These are phyloP conservation scores for Dendrocopos noguchii DNA, from an alignment of 2,113 vertebrate genomes.

Conservation along the genomic window DNA sequence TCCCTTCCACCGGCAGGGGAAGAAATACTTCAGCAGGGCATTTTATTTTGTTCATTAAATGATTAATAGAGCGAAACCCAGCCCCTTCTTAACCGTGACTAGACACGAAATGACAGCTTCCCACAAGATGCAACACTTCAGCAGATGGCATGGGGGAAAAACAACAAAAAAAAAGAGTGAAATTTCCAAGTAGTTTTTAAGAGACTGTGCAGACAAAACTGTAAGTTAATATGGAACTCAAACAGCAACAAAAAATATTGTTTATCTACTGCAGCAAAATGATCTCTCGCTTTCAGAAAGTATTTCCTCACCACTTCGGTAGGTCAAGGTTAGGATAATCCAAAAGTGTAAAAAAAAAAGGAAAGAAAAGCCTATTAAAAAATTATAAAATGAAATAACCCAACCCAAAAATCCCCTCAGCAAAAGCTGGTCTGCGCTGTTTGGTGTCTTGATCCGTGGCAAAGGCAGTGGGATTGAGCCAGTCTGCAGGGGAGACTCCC, in stretches of 20 bases:
- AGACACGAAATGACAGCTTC: slow-evolving; percentile 3
- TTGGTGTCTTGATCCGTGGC: too few species aligned
- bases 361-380: neutral
- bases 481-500: too few species aligned
- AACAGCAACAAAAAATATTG: too few species aligned
- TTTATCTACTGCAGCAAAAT: too few species aligned
- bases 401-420: fast-evolving
- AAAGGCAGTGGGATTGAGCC: too few species aligned
- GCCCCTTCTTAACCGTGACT: neutral
- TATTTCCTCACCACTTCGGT: neutral
- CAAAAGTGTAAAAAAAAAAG: neutral
- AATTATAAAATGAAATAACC: neutral
- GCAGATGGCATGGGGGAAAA: neutral
- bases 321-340: neutral
- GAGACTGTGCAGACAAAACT: slow-evolving; percentile 1
- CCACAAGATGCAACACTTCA: neutral
- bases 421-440: neutral
- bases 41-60: neutral
- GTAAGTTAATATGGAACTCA: neutral
- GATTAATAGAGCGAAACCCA: neutral
- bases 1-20: neutral
- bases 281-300: neutral
- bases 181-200: neutral
- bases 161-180: neutral
- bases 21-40: neutral